Conservation (phyloP, 2,888 invertebrate genomes). For the Synanthedon andrenaeformis region DNA sequence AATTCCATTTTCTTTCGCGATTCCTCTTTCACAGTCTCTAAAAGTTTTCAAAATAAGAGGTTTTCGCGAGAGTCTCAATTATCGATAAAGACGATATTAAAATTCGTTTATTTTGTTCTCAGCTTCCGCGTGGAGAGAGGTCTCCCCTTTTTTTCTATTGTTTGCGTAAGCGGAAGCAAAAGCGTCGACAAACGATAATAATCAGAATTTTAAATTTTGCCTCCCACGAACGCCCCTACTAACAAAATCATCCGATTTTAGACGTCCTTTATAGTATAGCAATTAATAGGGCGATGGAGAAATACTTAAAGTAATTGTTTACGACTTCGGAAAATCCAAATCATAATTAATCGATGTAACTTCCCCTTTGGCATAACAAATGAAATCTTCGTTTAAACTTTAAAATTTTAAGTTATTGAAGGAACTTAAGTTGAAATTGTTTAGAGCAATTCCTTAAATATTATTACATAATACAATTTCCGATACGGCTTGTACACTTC, state of each 20-base stretch:
- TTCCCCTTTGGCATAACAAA: neutral
- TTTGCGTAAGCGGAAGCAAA: constrained; percentile 58
- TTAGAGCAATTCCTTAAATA: too few relatives aligned
- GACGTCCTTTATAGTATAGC: constrained; percentile 53
- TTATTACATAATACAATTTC: too few relatives aligned
- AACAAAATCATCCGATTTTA: constrained; percentile 61
- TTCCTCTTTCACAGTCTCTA: constrained; percentile 65
- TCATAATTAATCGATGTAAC: constrained; percentile 1
- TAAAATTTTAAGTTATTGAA: too few relatives aligned
- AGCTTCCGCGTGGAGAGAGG: constrained; percentile 53
- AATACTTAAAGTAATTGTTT: constrained; percentile 41
- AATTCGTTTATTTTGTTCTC: constrained; percentile 71
- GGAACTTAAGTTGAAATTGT: too few relatives aligned
- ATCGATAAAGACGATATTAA: constrained; percentile 71
- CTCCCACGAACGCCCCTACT: constrained; percentile 35
- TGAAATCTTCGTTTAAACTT: neutral
- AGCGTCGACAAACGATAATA: constrained; percentile 59
- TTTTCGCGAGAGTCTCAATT: constrained; percentile 68
- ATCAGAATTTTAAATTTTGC: constrained; percentile 65
- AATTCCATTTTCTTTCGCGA: constrained; percentile 65
- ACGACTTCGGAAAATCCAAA: constrained; percentile 28
- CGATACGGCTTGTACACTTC: too few relatives aligned
- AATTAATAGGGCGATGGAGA: constrained; percentile 50
- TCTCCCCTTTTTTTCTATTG: constrained; percentile 62
- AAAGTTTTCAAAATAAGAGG: constrained; percentile 69